Percentiles rank a stretch among this genome's conserved stretches.
Evolutionary conservation across 2,797 vertebrate genomes (phyloP).

Genomic region (Peromyscus eremicus): DNA sequence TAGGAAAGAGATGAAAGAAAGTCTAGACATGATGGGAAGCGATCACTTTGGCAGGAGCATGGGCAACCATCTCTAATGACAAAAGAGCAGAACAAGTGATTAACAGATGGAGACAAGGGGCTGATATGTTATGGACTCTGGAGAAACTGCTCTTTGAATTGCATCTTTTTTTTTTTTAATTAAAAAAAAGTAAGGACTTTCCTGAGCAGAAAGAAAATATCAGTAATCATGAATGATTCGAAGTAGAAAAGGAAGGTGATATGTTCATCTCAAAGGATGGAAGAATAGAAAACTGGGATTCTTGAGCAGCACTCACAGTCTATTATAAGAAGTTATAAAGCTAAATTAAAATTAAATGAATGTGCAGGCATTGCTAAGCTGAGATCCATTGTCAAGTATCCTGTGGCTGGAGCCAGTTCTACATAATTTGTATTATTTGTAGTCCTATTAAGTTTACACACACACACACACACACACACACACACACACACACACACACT

Average conservation of each 20-base stretch:
- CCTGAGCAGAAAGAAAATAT: neutral
- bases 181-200: neutral
- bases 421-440: constrained; percentile 30
- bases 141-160: neutral
- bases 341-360: neutral
- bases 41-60: neutral
- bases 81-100: neutral
- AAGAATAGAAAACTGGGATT: neutral
- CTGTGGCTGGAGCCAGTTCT: neutral
- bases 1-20: neutral
- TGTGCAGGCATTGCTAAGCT: neutral
- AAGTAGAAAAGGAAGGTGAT: neutral
- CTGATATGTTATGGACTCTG: neutral
- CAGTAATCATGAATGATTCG: neutral
- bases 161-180: neutral
- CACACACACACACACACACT: neutral
- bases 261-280: neutral
- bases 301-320: neutral
- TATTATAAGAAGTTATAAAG: neutral
- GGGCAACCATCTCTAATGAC: neutral
- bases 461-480: neutral
- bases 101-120: neutral
- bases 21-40: neutral
- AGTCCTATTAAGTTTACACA: neutral
- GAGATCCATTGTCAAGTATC: neutral